Base-by-base conservation (phyloP, 2,888 invertebrate genomes). In the Xestobium rufovillosum region DNA sequence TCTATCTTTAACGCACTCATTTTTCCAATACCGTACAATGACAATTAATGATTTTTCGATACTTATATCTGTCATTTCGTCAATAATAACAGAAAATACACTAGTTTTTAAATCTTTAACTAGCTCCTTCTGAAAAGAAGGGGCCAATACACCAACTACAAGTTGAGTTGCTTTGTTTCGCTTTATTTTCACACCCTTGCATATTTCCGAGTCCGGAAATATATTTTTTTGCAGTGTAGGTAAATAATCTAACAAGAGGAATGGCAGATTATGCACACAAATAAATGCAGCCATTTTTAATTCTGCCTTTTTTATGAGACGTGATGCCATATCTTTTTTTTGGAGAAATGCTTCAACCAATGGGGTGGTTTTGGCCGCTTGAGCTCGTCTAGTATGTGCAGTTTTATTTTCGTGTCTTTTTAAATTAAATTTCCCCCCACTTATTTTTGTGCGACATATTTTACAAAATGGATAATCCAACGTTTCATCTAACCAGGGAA, bases 1-100 rank as follows among this genome's bases (percentile, higher is more conserved):
- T 16, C 3, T 3, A 31, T 39, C 39, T 27, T 14, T 34, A 32
- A 29, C 42, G 27, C 29, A 41, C 41, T n/a, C 33, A 38, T 19
- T 17, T 29, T 41, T 4, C 35, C 14, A 46, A 39, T 36, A 46
- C 37, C 41, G 26, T 9, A 33, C 23, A 13, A 49, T 39, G 11
- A 49, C 12, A 9, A 34, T 47, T 17, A 47, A 26, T 14, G 41
- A 41, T 15, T 47, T 49, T 36, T 48, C 14, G 3, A 39, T 45
- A 3, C 38, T 12, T 1, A 51, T 32, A 37, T 49, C 49, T 1
- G 52, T 52, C 9, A 48, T 44, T 33, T 52, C 49, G 34, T 52
- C 51, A 13, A 52, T 38, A 14, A 53, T 53, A 3, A 49, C n/a
- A 3, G 45, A 50, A 41, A 41, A 51, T 13, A 29, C n/a, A 11